Percentiles rank a stretch among this genome's conserved stretches.
phyloP scores from a whole-genome alignment of 1,140 invertebrate genomes.

The Zaprionus ornatus region DNA sequence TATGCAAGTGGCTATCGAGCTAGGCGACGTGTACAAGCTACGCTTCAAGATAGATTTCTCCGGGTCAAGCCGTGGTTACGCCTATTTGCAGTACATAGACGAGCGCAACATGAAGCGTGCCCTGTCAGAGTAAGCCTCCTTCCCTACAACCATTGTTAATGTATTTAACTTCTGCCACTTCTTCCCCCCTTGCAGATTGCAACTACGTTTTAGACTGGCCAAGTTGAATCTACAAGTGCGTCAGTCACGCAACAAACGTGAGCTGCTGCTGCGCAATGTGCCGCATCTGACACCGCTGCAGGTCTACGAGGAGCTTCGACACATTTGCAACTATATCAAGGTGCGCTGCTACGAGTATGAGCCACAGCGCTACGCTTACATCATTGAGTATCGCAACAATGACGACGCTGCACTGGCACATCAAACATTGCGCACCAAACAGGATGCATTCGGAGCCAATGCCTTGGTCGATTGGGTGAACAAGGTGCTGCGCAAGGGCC shows the following conservation, averaged over 20 bases:
- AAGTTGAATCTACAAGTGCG: constrained; percentile 3
- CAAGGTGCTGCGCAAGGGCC: background rate
- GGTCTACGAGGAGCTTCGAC: constrained; percentile 45
- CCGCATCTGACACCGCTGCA: constrained; percentile 25
- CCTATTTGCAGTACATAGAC: constrained; percentile 62
- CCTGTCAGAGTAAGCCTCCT: background rate
- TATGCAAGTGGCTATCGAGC: constrained; percentile 20
- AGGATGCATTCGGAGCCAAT: constrained; percentile 21
- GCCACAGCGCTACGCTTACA: constrained; percentile 15
- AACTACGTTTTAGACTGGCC: background rate
- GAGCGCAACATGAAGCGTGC: background rate
- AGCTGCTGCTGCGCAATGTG: constrained; percentile 21
- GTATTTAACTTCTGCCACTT: too few species aligned
- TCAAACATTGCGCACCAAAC: constrained; percentile 2
- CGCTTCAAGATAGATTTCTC: constrained; percentile 61
- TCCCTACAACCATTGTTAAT: too few species aligned
- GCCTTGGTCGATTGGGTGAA: constrained; percentile 43
- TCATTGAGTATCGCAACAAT: constrained; percentile 51
- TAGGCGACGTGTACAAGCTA: constrained; percentile 55
- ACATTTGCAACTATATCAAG: constrained; percentile 18
- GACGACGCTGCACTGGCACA: constrained; percentile 39
- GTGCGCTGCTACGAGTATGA: constrained; percentile 31
- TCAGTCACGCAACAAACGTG: constrained; percentile 36
- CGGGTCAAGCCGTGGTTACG: constrained; percentile 46
- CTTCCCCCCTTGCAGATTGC: constrained; percentile 19